Conservation (phyloP, 2,888 invertebrate genomes). For the Adelphocoris suturalis region DNA sequence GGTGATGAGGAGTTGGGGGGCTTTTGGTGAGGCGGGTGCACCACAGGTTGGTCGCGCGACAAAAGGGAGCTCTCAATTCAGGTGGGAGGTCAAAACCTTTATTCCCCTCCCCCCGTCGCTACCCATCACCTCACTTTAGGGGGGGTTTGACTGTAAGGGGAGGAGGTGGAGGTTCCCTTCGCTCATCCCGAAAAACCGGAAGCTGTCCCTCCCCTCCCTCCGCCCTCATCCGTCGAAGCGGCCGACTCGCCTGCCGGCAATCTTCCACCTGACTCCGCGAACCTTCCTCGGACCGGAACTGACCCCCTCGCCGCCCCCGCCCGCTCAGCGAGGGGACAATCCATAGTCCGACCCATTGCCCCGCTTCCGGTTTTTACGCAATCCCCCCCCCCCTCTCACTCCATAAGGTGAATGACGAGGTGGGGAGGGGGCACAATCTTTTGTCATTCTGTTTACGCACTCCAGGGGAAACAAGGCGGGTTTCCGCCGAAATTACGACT, state of each 20-base stretch:
- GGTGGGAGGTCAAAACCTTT: not conserved
- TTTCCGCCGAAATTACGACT: not conserved
- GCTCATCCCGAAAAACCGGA: not conserved
- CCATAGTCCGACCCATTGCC: slow-evolving; percentile 1
- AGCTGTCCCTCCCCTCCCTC: not conserved
- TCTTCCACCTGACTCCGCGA: not conserved
- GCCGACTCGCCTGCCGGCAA: not conserved
- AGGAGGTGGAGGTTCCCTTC: not conserved
- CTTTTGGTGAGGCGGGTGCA: not conserved
- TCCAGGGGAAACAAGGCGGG: not conserved
- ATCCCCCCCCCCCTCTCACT: not conserved
- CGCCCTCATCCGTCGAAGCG: not conserved
- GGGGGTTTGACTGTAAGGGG: not conserved
- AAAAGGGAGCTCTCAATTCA: not conserved
- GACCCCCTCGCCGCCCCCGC: no score
- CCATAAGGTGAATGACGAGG: not conserved
- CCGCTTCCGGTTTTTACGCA: slow-evolving; percentile 1
- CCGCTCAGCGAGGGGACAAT: not conserved
- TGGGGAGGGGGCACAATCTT: not conserved
- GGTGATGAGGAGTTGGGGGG: not conserved
- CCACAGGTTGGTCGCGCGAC: not conserved
- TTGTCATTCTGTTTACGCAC: slow-evolving; percentile 1
- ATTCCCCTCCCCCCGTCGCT: not conserved
- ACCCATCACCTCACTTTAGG: no score
- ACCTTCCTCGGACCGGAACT: not conserved